Percentiles rank a stretch among this genome's conserved stretches.
phyloP scores from a whole-genome alignment of 2,797 vertebrate species.

The Manis javanica region DNA sequence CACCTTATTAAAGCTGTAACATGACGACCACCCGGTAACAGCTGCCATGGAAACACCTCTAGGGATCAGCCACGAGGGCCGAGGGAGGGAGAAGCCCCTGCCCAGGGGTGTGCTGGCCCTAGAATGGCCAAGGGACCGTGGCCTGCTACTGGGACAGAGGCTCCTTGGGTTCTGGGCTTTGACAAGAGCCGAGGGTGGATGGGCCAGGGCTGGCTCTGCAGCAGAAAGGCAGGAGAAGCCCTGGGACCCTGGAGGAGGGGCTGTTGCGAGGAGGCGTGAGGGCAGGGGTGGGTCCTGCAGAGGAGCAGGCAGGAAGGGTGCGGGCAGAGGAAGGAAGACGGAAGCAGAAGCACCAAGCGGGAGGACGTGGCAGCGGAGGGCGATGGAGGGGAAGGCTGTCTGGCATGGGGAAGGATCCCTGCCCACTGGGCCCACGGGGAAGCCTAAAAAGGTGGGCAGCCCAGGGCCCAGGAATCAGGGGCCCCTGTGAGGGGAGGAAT shows the following conservation, averaged over 20 bases:
- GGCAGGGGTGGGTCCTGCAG: not conserved
- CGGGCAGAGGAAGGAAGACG: not conserved
- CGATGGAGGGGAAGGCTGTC: too few relatives aligned
- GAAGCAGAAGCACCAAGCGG: not conserved
- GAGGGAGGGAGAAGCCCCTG: not conserved
- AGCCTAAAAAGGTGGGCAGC: not conserved
- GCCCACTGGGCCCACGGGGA: too few relatives aligned
- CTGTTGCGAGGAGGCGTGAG: not conserved
- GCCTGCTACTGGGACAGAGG: not conserved
- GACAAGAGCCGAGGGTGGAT: not conserved
- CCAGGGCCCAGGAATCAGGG: not conserved
- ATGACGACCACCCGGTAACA: not conserved
- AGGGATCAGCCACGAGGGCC: too few relatives aligned
- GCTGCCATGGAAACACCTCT: not conserved
- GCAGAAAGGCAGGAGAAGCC: not conserved
- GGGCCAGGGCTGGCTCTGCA: not conserved
- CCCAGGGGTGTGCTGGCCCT: not conserved
- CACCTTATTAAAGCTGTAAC: not conserved
- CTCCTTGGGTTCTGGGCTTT: not conserved
- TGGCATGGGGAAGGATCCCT: not conserved
- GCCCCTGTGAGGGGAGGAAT: not conserved
- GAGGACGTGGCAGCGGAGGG: not conserved
- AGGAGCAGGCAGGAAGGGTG: too few relatives aligned
- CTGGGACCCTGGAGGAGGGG: not conserved
- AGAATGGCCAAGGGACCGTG: not conserved